Percentiles rank a stretch among this genome's conserved stretches.
phyloP scores from a whole-genome alignment of 1,140 invertebrate genomes.

The Wiebesia pumilae region DNA sequence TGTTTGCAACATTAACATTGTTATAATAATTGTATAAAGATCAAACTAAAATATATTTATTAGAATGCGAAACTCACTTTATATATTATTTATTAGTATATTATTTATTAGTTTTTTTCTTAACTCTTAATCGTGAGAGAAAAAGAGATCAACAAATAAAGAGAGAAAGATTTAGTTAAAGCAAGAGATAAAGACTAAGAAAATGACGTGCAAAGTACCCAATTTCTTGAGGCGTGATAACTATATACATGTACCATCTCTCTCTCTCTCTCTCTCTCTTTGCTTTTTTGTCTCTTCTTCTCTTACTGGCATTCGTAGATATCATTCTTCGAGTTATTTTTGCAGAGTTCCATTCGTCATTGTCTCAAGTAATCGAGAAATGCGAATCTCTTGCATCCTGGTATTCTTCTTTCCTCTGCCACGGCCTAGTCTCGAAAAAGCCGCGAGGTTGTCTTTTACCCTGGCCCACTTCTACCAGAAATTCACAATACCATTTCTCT shows the following conservation, averaged over 20 bases:
- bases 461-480: conserved; percentile 37
- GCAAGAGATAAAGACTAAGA: not conserved
- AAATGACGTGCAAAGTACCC: conserved; percentile 30
- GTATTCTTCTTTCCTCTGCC: not conserved
- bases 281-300: not conserved
- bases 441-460: conserved; percentile 44
- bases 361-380: conserved; percentile 48
- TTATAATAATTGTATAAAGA: too few relatives aligned
- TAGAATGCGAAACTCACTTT: not conserved
- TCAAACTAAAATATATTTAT: not conserved
- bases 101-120: not conserved
- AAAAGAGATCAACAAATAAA: not conserved
- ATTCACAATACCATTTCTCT: conserved; percentile 38
- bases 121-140: not conserved
- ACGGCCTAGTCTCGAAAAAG: conserved; percentile 40
- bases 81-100: not conserved
- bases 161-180: not conserved
- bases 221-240: conserved; percentile 21
- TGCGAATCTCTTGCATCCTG: conserved; percentile 36
- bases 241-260: not conserved
- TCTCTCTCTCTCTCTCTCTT: not conserved
- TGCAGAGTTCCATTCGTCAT: conserved; percentile 40
- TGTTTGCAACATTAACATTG: too few relatives aligned
- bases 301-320: conserved; percentile 40
- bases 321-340: conserved; percentile 46